These are phyloP conservation scores for Sebastes hopkinsi DNA, from an alignment of 2,797 vertebrate species.

Conservation along the genomic window DNA sequence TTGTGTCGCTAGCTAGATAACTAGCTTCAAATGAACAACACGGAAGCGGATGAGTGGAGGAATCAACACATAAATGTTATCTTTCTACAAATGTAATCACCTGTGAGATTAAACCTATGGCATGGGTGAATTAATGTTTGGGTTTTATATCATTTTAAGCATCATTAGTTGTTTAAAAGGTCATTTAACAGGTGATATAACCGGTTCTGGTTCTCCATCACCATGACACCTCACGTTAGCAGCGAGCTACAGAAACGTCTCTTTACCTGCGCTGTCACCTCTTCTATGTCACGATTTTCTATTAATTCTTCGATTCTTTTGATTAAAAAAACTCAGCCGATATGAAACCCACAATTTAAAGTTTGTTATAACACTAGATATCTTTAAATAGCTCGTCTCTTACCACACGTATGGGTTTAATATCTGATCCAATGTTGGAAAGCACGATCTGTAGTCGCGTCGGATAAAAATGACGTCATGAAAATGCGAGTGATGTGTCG, in stretches of 20 bases:
- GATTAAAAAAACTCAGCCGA: neutral
- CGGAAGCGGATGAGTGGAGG: neutral
- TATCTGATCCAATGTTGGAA: neutral
- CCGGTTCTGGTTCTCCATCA: neutral
- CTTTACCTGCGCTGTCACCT: neutral
- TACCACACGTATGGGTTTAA: conserved; percentile 33
- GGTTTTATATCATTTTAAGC: neutral
- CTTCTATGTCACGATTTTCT: neutral
- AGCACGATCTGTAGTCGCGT: conserved; percentile 7
- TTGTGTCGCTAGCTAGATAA: neutral
- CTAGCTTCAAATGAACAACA: conserved; percentile 6
- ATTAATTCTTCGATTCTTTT: neutral
- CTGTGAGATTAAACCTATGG: rapidly evolving
- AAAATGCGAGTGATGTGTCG: neutral
- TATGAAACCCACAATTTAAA: rapidly evolving
- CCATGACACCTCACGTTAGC: neutral
- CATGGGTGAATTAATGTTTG: rapidly evolving
- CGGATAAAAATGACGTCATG: conserved; percentile 63
- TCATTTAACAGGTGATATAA: neutral
- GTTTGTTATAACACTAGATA: rapidly evolving
- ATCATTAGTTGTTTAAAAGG: rapidly evolving
- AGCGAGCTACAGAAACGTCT: neutral
- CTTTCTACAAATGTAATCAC: neutral
- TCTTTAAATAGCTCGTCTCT: neutral
- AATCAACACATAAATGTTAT: neutral